Evolutionary conservation across 2,113 vertebrate species (phyloP), one percentile per base, ranked within the genome.

Genomic region (Ceuthmochares aereus): DNA sequence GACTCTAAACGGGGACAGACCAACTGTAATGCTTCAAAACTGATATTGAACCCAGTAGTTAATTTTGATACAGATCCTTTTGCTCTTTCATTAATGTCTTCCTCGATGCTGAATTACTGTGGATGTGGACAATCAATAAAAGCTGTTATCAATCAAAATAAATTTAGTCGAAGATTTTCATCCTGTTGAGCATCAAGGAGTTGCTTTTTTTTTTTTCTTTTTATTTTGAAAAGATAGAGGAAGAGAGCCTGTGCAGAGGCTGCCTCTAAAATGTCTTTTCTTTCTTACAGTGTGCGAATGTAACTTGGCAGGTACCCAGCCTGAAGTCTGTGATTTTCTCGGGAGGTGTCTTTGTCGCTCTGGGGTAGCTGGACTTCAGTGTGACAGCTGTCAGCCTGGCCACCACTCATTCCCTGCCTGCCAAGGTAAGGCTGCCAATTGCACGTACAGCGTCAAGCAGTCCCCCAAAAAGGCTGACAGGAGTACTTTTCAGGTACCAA

Each of bases 261-360:
- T 89, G 19, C 17, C 17, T 59, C 87, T 97, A 67, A 94, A 58
- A 29, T 79, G 21, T 16, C 45, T 93, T 49, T 95, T 78, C 63
- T 80, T 10, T 2, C 96, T 94, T 59, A 7, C 96, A 99, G 99
- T 84, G 17, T 99, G 99, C 40, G 54, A 91, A 30, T 99, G 99
- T 86, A 97, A 99, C 87, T 68, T 89, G 63, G 89, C 91, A 32
- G 99, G 99, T 9, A 98, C 98, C 11, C 77, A 86, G 36, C 80
- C 96, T 0, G 60, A 96, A 69, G 91, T 98, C 69, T 99, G 99
- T 3, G 98, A 99, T 55, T 75, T 95, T 16, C 86, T 67, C 0
- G 99, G 99, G 20, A 97, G 80, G 51, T 99, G 99, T 85, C 96
- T 99, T 45, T 99, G 99, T 96, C 98, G 97, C 52, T 83, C 90